A percentile compares a stretch with the other conserved stretches of the same genome.
phyloP scores from a whole-genome alignment of 2,113 vertebrate species.

The Lepidothrix coronata region DNA sequence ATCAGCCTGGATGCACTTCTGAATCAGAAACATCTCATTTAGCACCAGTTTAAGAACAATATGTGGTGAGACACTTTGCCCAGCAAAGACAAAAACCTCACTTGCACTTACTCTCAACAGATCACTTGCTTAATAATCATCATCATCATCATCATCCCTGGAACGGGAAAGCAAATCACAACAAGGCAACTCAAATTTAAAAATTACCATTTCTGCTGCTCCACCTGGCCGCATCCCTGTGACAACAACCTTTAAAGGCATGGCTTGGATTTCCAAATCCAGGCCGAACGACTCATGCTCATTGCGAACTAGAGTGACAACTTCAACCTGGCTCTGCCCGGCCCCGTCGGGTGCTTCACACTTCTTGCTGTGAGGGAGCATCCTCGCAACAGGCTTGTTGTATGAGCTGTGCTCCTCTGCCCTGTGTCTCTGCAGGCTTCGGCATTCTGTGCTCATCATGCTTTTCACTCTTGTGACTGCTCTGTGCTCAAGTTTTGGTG shows the following conservation, averaged over 20 bases:
- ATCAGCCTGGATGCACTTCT: neutral
- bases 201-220: constrained; percentile 80
- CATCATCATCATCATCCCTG: neutral
- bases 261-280: constrained; percentile 81
- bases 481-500: constrained; percentile 86
- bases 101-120: neutral
- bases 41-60: neutral
- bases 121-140: neutral
- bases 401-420: constrained; percentile 56
- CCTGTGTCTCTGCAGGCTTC: constrained; percentile 66
- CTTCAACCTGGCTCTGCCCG: constrained; percentile 61
- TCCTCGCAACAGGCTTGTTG: constrained; percentile 49
- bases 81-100: neutral
- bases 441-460: constrained; percentile 77
- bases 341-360: constrained; percentile 51
- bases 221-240: constrained; percentile 77
- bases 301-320: constrained; percentile 69
- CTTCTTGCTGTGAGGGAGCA: constrained; percentile 71
- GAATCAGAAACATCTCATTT: neutral
- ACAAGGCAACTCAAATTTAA: neutral
- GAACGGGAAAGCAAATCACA: neutral
- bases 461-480: constrained; percentile 79
- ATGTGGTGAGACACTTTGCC: neutral
- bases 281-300: constrained; percentile 76
- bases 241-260: constrained; percentile 78